Conservation (phyloP, 2,888 invertebrate genomes). For the Protodeltote pygarga region DNA sequence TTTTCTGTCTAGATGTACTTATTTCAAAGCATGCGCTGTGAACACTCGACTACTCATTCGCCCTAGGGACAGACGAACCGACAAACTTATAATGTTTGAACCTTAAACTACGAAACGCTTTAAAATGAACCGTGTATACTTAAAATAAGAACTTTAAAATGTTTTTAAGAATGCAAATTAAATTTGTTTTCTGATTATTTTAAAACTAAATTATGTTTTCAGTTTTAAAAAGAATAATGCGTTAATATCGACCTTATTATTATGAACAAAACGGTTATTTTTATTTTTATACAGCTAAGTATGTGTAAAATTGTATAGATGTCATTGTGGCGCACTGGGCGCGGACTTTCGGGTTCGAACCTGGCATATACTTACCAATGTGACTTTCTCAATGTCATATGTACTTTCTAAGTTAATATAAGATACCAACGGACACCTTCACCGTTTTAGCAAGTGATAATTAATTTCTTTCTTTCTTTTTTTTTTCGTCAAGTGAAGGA, state of each 20-base stretch:
- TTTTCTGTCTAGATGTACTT: conserved; percentile 64
- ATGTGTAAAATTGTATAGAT: no score
- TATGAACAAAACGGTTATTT: neutral
- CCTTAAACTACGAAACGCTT: neutral
- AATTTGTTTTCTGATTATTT: conserved; percentile 8
- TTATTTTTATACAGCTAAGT: neutral
- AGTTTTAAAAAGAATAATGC: neutral
- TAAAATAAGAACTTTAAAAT: conserved; percentile 12
- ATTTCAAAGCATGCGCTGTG: conserved; percentile 57
- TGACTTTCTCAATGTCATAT: no score
- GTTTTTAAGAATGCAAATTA: neutral
- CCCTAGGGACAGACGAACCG: conserved; percentile 49
- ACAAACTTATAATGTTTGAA: conserved; percentile 7
- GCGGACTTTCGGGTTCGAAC: conserved; percentile 32
- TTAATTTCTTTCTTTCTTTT: no score
- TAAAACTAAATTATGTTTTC: conserved; percentile 6
- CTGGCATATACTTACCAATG: no score
- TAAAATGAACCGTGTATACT: conserved; percentile 1
- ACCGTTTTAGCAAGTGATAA: no score
- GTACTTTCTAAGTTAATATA: no score
- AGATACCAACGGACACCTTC: no score
- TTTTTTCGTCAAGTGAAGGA: no score
- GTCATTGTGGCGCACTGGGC: conserved; percentile 1
- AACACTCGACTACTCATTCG: conserved; percentile 65
- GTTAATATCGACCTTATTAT: neutral